A percentile compares a stretch with the other conserved stretches of the same genome.
Conservation (phyloP, 2,113 vertebrate species). For the Plecturocebus donacophilus region DNA sequence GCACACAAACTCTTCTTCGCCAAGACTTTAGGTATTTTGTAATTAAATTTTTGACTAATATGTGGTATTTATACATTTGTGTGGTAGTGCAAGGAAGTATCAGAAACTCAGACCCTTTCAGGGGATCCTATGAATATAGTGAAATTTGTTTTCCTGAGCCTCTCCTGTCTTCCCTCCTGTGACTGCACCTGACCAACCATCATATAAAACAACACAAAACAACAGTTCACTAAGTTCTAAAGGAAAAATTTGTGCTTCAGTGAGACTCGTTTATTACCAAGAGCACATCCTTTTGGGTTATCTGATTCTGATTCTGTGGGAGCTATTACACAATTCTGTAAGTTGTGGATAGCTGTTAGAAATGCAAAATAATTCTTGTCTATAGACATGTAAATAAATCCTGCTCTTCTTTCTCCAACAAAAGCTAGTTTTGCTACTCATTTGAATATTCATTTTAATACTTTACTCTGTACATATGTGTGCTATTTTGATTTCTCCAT, state of each 20-base stretch:
- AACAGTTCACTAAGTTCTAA: neutral
- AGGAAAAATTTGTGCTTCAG: neutral
- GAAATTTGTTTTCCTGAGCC: neutral
- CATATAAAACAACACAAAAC: neutral
- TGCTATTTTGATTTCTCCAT: neutral
- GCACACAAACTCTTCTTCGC: no score
- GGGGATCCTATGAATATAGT: neutral
- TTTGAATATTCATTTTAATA: neutral
- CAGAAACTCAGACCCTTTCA: neutral
- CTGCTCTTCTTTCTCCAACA: neutral
- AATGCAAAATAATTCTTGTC: neutral
- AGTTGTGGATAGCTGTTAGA: neutral
- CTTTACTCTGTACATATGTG: neutral
- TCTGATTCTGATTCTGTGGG: neutral
- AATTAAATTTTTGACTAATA: neutral
- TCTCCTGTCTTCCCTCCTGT: neutral
- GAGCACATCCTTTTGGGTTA: neutral
- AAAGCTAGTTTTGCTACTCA: neutral
- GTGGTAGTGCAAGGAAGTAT: accelerated
- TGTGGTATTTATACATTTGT: neutral
- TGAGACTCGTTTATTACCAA: neutral
- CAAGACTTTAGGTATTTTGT: neutral
- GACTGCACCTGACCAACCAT: neutral
- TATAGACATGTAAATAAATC: neutral
- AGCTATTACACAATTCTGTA: neutral